phyloP scores from a whole-genome alignment of 2,888 invertebrate species.

The Acleris sparsana region DNA sequence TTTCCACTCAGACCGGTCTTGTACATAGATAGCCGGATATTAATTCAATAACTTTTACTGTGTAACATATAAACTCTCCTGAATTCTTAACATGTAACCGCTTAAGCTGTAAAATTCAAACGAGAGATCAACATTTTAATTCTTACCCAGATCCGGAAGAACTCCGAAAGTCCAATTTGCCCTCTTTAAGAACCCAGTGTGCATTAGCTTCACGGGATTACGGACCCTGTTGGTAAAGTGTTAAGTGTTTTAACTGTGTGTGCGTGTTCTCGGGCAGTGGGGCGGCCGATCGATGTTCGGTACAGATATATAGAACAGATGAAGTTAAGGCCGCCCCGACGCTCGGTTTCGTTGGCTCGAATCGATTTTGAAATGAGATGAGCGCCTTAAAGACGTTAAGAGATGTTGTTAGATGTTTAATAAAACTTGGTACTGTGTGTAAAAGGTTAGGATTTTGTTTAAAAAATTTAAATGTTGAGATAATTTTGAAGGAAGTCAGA shows the following conservation, averaged over 20 bases:
- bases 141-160: conserved; percentile 39
- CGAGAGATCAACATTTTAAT: conserved; percentile 31
- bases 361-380: conserved; percentile 63
- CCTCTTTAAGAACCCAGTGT: conserved; percentile 55
- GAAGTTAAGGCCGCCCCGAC: conserved; percentile 63
- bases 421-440: background rate
- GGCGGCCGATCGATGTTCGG: conserved; percentile 75
- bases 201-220: conserved; percentile 45
- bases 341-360: conserved; percentile 67
- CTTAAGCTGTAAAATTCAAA: background rate
- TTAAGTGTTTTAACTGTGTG: conserved; percentile 60
- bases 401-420: conserved; percentile 35
- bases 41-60: no score
- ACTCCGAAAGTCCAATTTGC: conserved; percentile 54
- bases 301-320: conserved; percentile 73
- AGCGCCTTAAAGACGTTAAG: conserved; percentile 48
- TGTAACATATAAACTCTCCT: no score
- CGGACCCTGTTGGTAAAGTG: conserved; percentile 51
- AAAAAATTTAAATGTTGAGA: no score
- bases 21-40: no score
- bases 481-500: no score
- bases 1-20: no score
- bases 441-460: no score
- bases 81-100: no score
- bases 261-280: conserved; percentile 73